Evolutionary conservation across 2,113 vertebrate genomes (phyloP), one percentile per base, ranked within the genome.

Genomic region (Recurvirostra avosetta): DNA sequence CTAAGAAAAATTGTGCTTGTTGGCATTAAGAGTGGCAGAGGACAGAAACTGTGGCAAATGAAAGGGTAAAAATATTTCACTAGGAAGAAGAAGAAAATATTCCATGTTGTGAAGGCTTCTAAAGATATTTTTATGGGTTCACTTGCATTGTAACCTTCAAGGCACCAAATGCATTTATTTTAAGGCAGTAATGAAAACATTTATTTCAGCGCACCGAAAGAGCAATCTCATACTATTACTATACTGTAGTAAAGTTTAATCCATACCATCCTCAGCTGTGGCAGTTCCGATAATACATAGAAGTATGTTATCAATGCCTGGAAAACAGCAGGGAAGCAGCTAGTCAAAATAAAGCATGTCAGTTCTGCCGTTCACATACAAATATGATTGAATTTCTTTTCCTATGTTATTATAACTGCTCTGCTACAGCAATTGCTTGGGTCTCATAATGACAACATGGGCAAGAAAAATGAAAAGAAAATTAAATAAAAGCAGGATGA

Each of bases 291-390:
- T 88, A 94, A 95, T 67, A 84, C 86, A 84, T 6, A 62, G 50
- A 95, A 92, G 76, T 76, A 71, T 40, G 55, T 87, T 97, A 97
- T 82, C 82, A 94, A 72, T 84, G 73, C 59, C 88, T 40, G 11
- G 63, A 96, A 95, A 96, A 82, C 66, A 93, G 85, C 70, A 94
- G 49, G 67, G 82, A 95, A 78, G 65, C 41, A 96, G 91, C 43
- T 77, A 95, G 80, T 77, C 80, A 90, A 94, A 97, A 93, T 94
- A 94, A 96, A 96, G 71, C 56, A 4, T 66, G 83, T 63, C 81
- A 83, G 62, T 96, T 96, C 77, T 90, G 70, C 62, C 61, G 83
- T 95, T 96, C 89, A 91, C 66, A 92, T 91, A 92, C 73, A 94
- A 94, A 91, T 71, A 95, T 58, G 53, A 96, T 75, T 65, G 17